phyloP scores from a whole-genome alignment of 2,113 vertebrate genomes.

The Polypterus senegalus region DNA sequence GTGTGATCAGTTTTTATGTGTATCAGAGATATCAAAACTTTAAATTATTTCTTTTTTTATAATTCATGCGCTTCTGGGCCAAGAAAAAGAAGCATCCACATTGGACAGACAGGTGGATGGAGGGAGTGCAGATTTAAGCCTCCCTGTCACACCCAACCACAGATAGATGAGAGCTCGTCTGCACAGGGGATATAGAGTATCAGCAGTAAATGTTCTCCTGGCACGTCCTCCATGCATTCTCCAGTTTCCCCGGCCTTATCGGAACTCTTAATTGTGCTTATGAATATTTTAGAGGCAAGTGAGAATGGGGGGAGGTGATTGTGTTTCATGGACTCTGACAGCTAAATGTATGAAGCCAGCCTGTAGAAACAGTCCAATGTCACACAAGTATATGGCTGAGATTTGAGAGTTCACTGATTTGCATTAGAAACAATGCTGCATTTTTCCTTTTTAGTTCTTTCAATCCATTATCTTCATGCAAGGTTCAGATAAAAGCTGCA shows the following conservation, averaged over 20 bases:
- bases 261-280: conserved; percentile 64
- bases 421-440: not conserved
- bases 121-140: conserved; percentile 41
- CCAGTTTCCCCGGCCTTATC: conserved; percentile 44
- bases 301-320: conserved; percentile 44
- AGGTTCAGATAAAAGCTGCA: too few species aligned
- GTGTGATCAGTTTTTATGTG: too few species aligned
- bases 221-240: conserved; percentile 44
- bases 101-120: conserved; percentile 35
- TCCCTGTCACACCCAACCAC: conserved; percentile 20
- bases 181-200: conserved; percentile 41
- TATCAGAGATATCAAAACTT: too few species aligned
- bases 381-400: not conserved
- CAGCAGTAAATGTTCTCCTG: conserved; percentile 43
- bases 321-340: conserved; percentile 52
- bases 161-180: conserved; percentile 52
- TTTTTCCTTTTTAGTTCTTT: too few species aligned
- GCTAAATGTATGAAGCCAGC: conserved; percentile 25
- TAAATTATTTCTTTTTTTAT: too few species aligned
- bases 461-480: too few species aligned
- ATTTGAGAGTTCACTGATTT: not conserved
- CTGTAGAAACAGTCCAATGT: conserved; percentile 1
- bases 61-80: conserved; percentile 39
- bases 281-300: conserved; percentile 62
- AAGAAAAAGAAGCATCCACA: conserved; percentile 27